Evolutionary conservation across 2,113 vertebrate genomes (phyloP), one percentile per base, ranked within the genome.

Genomic region (Rhipidura dahli): DNA sequence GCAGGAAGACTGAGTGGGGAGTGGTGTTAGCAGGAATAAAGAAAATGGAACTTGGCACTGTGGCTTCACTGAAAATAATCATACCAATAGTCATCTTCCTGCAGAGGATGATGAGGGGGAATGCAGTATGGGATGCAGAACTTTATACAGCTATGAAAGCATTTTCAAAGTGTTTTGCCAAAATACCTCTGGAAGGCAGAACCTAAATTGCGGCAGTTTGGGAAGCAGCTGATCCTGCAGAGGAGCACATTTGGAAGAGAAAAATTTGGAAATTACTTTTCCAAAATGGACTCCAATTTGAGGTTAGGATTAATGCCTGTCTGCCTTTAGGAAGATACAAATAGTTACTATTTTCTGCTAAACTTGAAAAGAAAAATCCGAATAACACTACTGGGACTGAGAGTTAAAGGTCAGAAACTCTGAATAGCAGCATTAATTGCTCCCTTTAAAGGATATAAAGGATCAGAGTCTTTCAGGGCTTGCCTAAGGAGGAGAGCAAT

Each of bases 391-490:
- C 70, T 84, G 94, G 94, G 96, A 93, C 60, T 72, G 80, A 88
- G 92, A 95, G 69, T 59, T 95, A 96, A 93, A 97, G 96, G 93
- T 97, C 92, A 96, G 84, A 96, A 92, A 82, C 88, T 94, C 89
- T 87, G 92, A 90, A 82, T 82, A 90, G 90, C 56, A 71, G 83
- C 86, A 76, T 95, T 96, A 94, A 95, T 97, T 96, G 88, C 83
- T 95, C 83, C 53, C 69, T 94, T 84, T 91, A 95, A 93, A 83
- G 91, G 87, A 95, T 89, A 93, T 82, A 96, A 89, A 93, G 87
- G 87, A 88, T 93, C 63, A 86, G 90, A 94, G 91, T 65, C 80
- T 90, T 73, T 86, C 88, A 86, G 80, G 90, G 91, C 76, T 96
- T 85, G 90, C 70, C 51, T 82, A 44, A 73, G 49, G 77, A 86